Conservation (phyloP, 1,140 invertebrate genomes). For the Thalassaphorura encarpata region DNA sequence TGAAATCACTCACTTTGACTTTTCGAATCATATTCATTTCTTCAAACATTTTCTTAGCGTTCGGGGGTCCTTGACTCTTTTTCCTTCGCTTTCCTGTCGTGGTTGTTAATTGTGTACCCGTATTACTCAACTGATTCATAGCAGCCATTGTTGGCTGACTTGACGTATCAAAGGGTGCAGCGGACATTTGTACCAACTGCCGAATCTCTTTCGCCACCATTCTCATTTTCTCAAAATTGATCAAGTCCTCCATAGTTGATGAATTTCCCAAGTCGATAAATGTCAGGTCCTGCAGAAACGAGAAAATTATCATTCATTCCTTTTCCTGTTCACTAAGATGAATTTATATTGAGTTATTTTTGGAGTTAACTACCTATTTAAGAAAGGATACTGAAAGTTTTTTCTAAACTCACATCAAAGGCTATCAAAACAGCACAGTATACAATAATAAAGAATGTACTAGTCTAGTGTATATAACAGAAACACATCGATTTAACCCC, state of each 20-base stretch:
- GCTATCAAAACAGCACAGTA: too few relatives aligned
- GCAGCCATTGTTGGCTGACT: slow-evolving; percentile 78
- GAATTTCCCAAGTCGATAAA: slow-evolving; percentile 98
- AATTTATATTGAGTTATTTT: too few relatives aligned
- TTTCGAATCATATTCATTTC: slow-evolving; percentile 47
- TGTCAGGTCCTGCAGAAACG: slow-evolving; percentile 72
- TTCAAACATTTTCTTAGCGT: slow-evolving; percentile 97
- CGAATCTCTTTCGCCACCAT: slow-evolving; percentile 98
- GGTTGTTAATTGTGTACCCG: slow-evolving; percentile 14
- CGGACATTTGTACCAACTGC: slow-evolving; percentile 88
- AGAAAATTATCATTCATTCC: too few relatives aligned
- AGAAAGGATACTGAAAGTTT: too few relatives aligned
- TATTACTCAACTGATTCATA: slow-evolving; percentile 60
- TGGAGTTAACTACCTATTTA: too few relatives aligned
- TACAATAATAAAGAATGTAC: too few relatives aligned
- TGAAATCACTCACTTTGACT: too few relatives aligned
- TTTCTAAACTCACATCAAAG: too few relatives aligned
- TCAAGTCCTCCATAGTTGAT: slow-evolving; percentile 78
- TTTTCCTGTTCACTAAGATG: too few relatives aligned
- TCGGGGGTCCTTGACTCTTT: slow-evolving; percentile 68
- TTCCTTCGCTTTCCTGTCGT: slow-evolving; percentile 4
- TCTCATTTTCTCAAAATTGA: slow-evolving; percentile 97
- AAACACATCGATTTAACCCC: too few relatives aligned
- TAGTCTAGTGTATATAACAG: too few relatives aligned
- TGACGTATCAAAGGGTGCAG: slow-evolving; percentile 77